Evolutionary conservation across 1,140 invertebrate genomes (phyloP), one percentile per base, ranked within the genome.

Genomic region (Philopotamus ludificatus): DNA sequence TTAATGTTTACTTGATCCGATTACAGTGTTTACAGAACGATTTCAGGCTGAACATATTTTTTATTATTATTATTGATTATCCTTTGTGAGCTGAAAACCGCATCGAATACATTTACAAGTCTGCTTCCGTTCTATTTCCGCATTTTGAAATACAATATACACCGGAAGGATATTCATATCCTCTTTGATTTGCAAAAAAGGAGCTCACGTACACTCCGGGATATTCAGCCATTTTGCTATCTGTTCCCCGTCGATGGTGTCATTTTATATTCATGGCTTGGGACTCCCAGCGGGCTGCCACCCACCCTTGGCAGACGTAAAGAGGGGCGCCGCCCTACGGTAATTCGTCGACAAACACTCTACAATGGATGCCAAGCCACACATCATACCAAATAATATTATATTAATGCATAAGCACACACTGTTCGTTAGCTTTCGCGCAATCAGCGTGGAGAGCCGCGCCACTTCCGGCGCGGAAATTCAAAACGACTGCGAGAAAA

Each of bases 191-290:
- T 60, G 42, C 57, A 60, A 60, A 60, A 60, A 60, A 26, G 45
- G 57, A 15, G 22, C 54, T 16, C 15, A n/a, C 51, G 15, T n/a
- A n/a, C 15, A 51, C 15, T 25, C 21, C n/a, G 23, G 57, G 57
- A 60, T 47, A 42, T 49, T 60, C 57, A 44, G 57, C 57, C 57
- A 60, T 60, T 60, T 60, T 60, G 42, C 53, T 57, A 34, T 57
- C 21, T 25, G 42, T 57, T 39, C 44, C 57, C 41, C 41, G 57
- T 60, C 23, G 57, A 21, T 39, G 57, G 42, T 60, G 57, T 47
- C 57, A 47, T 60, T 60, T 60, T 60, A 60, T 60, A 60, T 60
- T 60, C 57, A 60, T 60, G 57, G 57, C 57, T 39, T 60, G 57
- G 57, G 57, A 60, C 16, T 47, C 57, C 57, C 57, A 15, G 42